Evolutionary conservation across 2,797 vertebrate genomes (phyloP), one percentile per base, ranked within the genome.

Genomic region (Pogoniulus pusillus): DNA sequence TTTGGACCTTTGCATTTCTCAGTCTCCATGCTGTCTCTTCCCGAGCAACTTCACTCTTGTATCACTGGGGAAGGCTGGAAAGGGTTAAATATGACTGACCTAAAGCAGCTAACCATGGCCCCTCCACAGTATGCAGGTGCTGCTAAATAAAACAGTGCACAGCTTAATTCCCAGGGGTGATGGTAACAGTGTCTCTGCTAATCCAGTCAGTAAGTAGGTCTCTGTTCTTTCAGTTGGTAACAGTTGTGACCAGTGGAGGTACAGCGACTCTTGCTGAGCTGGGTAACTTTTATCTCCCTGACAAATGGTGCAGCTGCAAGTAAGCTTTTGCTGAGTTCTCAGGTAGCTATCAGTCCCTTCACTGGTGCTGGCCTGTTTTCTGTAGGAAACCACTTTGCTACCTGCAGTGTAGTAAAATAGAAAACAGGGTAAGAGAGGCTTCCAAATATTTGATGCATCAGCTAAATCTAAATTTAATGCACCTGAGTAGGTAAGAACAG

Each of bases 381-480:
- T 53, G 51, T 41, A 47, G 65, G 82, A 85, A 93, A 89, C 62
- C 82, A 72, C 76, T 94, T 91, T 59, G 47, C 79, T 93, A 59
- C 90, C 89, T 0, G 15, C 47, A 54, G 82, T 6, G 87, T 49
- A 69, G 62, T 76, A 75, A 94, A 92, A 93, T 76, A 76, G 78
- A 84, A 84, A 93, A 72, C 74, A 63, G 59, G 27, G 9, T 57
- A 62, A 73, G 54, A 43, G 49, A 89, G 27, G 47, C 60, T 91
- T 87, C 69, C 76, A 90, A 70, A 39, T 72, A 72, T 62, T 85
- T 82, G 84, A 72, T 1, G 3, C 13, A 23, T 93, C 87, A 94
- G 90, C 74, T 89, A 72, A 90, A 89, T 83, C 75, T 78, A 77
- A 90, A 89, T 93, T 47, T 85, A 81, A 78, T 85, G 59, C 59